These are phyloP conservation scores for Phoxinus dragarum DNA, from an alignment of 2,797 vertebrate species.

Conservation along the genomic window DNA sequence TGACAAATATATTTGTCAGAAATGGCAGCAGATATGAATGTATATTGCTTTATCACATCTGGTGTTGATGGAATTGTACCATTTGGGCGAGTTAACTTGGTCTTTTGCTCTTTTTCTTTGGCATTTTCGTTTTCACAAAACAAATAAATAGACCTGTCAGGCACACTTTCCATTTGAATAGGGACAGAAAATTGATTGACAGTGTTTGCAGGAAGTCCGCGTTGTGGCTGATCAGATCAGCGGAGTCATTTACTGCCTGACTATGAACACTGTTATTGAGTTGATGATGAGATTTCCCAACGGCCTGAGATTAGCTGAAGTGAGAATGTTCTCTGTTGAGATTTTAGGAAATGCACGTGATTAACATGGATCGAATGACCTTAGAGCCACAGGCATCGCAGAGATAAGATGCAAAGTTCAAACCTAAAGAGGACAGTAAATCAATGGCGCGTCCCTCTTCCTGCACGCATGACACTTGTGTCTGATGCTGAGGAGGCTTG, in stretches of 20 bases:
- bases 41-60: neutral
- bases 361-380: constrained; percentile 55
- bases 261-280: constrained; percentile 31
- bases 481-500: constrained; percentile 35
- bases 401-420: constrained; percentile 50
- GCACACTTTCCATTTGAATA: constrained; percentile 2
- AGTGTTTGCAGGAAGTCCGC: constrained; percentile 12
- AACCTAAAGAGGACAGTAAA: constrained; percentile 51
- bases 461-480: constrained; percentile 30
- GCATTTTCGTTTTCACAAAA: constrained; percentile 8
- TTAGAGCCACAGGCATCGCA: constrained; percentile 27
- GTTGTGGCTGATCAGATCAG: constrained; percentile 22
- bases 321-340: constrained; percentile 42
- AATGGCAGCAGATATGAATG: neutral
- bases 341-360: constrained; percentile 40
- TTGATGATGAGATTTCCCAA: constrained; percentile 42
- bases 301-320: constrained; percentile 32
- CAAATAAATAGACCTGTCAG: constrained; percentile 4
- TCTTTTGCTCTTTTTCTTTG: constrained; percentile 5
- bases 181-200: constrained; percentile 31
- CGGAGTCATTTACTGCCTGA: neutral
- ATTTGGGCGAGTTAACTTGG: neutral
- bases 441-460: constrained; percentile 46
- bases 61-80: neutral
- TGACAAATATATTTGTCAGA: too few species aligned